phyloP scores from a whole-genome alignment of 2,113 vertebrate genomes.

The Pollachius pollachius region DNA sequence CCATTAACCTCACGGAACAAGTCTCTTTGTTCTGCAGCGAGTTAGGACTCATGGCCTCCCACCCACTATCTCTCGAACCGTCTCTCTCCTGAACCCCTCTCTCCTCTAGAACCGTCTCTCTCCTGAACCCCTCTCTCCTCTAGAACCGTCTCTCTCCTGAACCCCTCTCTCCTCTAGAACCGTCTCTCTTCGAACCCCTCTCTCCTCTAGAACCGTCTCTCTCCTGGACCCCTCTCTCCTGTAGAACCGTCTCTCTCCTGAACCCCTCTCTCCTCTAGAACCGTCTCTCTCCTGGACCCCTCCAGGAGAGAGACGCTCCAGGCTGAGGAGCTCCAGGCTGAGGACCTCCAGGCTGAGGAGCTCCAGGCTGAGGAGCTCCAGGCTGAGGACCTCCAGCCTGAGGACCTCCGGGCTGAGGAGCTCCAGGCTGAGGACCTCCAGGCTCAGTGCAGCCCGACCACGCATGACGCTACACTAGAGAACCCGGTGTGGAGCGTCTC shows the following conservation, averaged over 20 bases:
- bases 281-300: neutral
- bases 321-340: too few relatives aligned
- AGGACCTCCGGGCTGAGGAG: too few relatives aligned
- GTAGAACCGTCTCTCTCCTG: neutral
- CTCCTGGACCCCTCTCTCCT: neutral
- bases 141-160: conserved; percentile 3
- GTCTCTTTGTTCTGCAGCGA: conserved; percentile 25
- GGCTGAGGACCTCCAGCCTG: too few relatives aligned
- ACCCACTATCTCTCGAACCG: neutral
- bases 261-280: too few relatives aligned
- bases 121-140: neutral
- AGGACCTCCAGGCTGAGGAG: too few relatives aligned
- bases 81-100: neutral
- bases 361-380: too few relatives aligned
- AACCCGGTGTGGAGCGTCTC: too few relatives aligned
- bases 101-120: too few relatives aligned
- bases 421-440: too few relatives aligned
- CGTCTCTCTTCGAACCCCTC: neutral
- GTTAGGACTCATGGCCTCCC: conserved; percentile 26
- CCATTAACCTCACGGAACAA: conserved; percentile 35
- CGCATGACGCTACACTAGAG: too few relatives aligned
- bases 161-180: conserved; percentile 1
- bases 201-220: neutral
- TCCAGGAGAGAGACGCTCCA: too few relatives aligned
- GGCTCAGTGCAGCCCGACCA: too few relatives aligned